A percentile compares a stretch with the other conserved stretches of the same genome.
phyloP scores from a whole-genome alignment of 2,797 vertebrate species.

The Silurus aristotelis region DNA sequence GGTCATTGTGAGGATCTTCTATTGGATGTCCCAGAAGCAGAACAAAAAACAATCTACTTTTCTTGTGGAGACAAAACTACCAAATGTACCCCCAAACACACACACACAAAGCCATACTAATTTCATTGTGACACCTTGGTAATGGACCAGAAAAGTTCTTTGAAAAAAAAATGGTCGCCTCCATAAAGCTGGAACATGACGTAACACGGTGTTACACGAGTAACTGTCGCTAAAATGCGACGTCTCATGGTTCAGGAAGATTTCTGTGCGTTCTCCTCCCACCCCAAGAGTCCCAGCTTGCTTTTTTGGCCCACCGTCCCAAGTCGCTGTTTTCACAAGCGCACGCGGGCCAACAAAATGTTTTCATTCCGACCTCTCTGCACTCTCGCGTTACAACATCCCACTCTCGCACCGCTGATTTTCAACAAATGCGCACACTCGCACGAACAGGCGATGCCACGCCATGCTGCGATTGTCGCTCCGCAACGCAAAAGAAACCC shows the following conservation, averaged over 20 bases:
- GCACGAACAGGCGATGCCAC: neutral
- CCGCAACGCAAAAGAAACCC: neutral
- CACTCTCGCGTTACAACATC: conserved; percentile 36
- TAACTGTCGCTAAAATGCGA: neutral
- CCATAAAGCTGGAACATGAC: neutral
- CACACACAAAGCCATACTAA: neutral
- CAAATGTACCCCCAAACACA: neutral
- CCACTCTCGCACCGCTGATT: conserved; percentile 43
- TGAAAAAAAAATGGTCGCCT: neutral
- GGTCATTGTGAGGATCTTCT: neutral
- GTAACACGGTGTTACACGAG: neutral
- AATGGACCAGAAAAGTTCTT: neutral
- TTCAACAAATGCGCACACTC: neutral
- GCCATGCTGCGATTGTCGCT: neutral
- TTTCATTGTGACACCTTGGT: neutral
- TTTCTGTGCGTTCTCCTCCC: conserved; percentile 24
- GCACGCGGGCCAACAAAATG: conserved; percentile 29
- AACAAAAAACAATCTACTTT: neutral
- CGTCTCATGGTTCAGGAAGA: conserved; percentile 2
- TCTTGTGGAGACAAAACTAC: neutral
- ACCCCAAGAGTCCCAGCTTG: conserved; percentile 15
- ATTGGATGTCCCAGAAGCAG: neutral
- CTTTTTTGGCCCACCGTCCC: conserved; percentile 37
- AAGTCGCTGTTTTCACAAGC: conserved; percentile 46
- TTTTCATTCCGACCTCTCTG: conserved; percentile 26